These are phyloP conservation scores for Phylloscopus whistleri DNA, from an alignment of 2,113 vertebrate species.

Conservation along the genomic window DNA sequence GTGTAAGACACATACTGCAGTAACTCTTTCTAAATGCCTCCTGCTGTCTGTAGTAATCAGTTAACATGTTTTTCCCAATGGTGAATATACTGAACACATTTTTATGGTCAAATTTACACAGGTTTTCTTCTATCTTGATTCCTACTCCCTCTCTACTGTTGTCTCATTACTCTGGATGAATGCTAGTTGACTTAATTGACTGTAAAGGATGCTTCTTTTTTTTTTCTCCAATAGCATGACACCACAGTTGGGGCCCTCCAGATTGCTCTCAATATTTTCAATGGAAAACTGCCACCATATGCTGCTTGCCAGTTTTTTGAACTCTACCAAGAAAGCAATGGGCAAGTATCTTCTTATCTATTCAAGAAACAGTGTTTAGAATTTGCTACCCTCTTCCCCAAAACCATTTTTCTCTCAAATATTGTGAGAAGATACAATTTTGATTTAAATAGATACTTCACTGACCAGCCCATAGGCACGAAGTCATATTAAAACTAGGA, in stretches of 20 bases:
- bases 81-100: neutral
- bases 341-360: conserved; percentile 71
- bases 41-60: neutral
- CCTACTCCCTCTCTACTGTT: neutral
- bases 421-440: neutral
- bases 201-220: neutral
- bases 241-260: conserved; percentile 85
- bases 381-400: neutral
- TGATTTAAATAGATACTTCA: neutral
- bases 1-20: neutral
- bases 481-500: neutral
- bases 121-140: neutral
- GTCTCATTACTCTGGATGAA: neutral
- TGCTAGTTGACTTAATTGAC: neutral
- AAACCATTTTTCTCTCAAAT: neutral
- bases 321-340: conserved; percentile 80
- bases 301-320: conserved; percentile 87
- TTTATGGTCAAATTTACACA: neutral
- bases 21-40: neutral
- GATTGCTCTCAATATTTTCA: conserved; percentile 83
- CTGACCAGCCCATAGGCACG: neutral
- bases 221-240: conserved; percentile 69
- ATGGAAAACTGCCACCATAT: conserved; percentile 81
- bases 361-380: neutral
- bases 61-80: neutral